These are phyloP conservation scores for Electrona antarctica DNA, from an alignment of 2,113 vertebrate species.

Conservation along the genomic window DNA sequence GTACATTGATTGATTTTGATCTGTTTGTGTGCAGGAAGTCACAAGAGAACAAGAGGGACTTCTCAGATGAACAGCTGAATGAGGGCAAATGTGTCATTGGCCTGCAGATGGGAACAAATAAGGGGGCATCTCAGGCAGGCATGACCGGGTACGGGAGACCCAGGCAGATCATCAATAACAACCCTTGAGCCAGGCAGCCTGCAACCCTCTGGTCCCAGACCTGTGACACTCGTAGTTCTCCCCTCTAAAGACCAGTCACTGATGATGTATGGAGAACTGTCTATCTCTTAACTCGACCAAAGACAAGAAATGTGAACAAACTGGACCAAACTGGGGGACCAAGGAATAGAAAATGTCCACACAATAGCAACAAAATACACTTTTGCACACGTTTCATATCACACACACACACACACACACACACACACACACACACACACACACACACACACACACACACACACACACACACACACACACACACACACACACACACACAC, in stretches of 20 bases:
- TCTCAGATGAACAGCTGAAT: conserved; percentile 90
- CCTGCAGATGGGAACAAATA: conserved; percentile 95
- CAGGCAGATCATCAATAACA: conserved; percentile 87
- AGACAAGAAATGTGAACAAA: conserved; percentile 51
- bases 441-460: conserved; percentile 1
- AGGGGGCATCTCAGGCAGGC: conserved; percentile 90
- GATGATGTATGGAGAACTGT: conserved; percentile 27
- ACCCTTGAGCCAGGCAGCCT: conserved; percentile 39
- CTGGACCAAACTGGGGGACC: conserved; percentile 68
- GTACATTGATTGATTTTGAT: too few species aligned
- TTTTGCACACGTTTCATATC: background rate
- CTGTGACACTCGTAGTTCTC: conserved; percentile 9
- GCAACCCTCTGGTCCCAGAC: background rate
- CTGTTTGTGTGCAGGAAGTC: conserved; percentile 85
- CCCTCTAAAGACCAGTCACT: conserved; percentile 29
- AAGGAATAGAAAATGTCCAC: conserved; percentile 16
- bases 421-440: background rate
- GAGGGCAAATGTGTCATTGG: conserved; percentile 92
- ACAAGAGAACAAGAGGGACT: conserved; percentile 92
- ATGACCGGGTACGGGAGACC: conserved; percentile 92
- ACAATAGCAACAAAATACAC: background rate
- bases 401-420: background rate
- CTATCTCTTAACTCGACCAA: conserved; percentile 18
- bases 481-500: background rate
- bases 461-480: conserved; percentile 6